These are phyloP conservation scores for Aegithalos caudatus DNA, from an alignment of 2,113 vertebrate genomes.

Conservation along the genomic window DNA sequence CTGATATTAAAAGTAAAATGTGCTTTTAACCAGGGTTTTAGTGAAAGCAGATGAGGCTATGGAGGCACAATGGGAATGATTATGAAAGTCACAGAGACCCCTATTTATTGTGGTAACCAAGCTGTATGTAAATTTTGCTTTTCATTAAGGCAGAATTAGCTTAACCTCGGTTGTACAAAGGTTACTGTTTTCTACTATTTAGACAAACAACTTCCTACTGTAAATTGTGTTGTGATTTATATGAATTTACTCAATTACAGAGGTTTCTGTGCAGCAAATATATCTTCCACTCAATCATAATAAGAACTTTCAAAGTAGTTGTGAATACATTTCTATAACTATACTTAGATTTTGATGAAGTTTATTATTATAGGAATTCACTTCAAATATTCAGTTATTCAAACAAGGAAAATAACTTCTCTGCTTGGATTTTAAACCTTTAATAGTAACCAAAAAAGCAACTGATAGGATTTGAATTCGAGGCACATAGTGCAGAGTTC, in stretches of 20 bases:
- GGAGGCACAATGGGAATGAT: not conserved
- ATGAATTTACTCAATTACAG: constrained; percentile 36
- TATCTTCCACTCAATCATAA: constrained; percentile 57
- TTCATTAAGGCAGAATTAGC: constrained; percentile 37
- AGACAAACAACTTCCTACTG: constrained; percentile 57
- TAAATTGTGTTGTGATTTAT: constrained; percentile 66
- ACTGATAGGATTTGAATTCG: not conserved
- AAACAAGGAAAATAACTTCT: not conserved
- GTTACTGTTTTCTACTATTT: constrained; percentile 53
- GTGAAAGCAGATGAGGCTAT: not conserved
- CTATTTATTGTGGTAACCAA: not conserved
- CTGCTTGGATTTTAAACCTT: not conserved
- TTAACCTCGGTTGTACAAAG: constrained; percentile 27
- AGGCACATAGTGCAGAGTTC: not conserved
- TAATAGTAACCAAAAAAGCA: not conserved
- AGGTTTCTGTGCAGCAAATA: not conserved
- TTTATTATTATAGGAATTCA: constrained; percentile 10
- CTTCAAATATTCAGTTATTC: not conserved
- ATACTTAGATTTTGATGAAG: constrained; percentile 24
- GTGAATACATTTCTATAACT: constrained; percentile 10
- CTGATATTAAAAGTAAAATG: not conserved
- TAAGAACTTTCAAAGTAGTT: constrained; percentile 18
- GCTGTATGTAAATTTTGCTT: constrained; percentile 28
- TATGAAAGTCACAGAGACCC: not conserved
- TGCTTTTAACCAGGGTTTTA: not conserved